Conservation (phyloP, 2,888 invertebrate species). For the Drosophila quinaria region DNA sequence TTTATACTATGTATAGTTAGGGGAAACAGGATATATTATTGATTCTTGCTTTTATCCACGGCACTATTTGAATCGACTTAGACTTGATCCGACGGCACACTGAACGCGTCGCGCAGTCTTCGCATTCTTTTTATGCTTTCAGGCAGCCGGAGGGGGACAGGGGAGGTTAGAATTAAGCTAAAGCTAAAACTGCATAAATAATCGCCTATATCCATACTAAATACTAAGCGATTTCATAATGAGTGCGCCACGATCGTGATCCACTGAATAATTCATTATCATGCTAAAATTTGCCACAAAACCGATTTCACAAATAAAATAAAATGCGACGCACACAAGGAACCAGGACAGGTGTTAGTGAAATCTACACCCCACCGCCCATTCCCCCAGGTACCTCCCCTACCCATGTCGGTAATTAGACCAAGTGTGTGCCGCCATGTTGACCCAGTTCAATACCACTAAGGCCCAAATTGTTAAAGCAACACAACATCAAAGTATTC, state of each 20-base stretch:
- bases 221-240: constrained; percentile 53
- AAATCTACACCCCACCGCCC: neutral
- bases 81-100: constrained; percentile 67
- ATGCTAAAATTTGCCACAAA: constrained; percentile 56
- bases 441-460: constrained; percentile 55
- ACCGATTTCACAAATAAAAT: constrained; percentile 28
- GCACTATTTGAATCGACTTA: constrained; percentile 40
- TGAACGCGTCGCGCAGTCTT: constrained; percentile 62
- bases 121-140: constrained; percentile 65
- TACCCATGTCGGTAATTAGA: constrained; percentile 43
- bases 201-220: constrained; percentile 60
- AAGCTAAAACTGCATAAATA: constrained; percentile 58
- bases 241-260: constrained; percentile 32
- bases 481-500: constrained; percentile 1
- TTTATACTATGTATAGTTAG: neutral
- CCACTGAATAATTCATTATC: constrained; percentile 67
- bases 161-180: constrained; percentile 7
- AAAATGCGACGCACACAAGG: constrained; percentile 57
- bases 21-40: neutral
- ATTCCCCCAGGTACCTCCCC: neutral
- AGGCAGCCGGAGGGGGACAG: constrained; percentile 13
- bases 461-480: neutral
- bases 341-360: constrained; percentile 53
- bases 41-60: constrained; percentile 30
- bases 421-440: constrained; percentile 59